Percentiles rank a stretch among this genome's conserved stretches.
Conservation (phyloP, 1,140 invertebrate species). For the Pogonomyrmex californicus region DNA sequence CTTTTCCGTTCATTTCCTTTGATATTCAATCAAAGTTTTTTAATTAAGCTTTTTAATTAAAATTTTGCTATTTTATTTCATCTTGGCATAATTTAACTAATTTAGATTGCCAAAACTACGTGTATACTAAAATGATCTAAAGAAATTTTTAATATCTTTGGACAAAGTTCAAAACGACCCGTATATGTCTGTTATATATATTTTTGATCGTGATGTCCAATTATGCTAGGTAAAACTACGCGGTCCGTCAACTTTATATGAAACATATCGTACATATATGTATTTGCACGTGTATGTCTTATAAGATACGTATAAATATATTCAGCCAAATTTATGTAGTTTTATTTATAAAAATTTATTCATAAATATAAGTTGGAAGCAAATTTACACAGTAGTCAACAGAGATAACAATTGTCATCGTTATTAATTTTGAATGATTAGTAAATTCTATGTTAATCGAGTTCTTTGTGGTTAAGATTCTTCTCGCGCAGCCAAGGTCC, state of each 20-base stretch:
- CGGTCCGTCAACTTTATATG: conserved; percentile 39
- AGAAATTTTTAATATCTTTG: conserved; percentile 62
- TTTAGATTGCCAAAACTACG: not conserved
- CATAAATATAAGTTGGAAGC: not conserved
- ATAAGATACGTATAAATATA: not conserved
- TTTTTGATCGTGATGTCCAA: conserved; percentile 56
- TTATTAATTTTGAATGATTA: not conserved
- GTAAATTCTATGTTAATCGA: too few species aligned
- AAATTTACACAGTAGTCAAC: not conserved
- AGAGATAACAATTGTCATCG: not conserved
- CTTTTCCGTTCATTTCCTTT: not conserved
- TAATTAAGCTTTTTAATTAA: not conserved
- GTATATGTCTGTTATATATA: conserved; percentile 65
- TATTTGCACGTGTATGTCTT: not conserved
- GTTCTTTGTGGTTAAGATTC: not conserved
- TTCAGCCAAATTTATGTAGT: not conserved
- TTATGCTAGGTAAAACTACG: conserved; percentile 68
- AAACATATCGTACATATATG: not conserved
- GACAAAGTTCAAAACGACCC: conserved; percentile 47
- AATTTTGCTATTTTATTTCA: not conserved
- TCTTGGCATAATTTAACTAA: not conserved
- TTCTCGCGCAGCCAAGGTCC: not conserved
- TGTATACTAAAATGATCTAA: conserved; percentile 12
- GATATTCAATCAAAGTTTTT: not conserved
- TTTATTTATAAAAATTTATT: not conserved